Percentiles rank a stretch among this genome's conserved stretches.
phyloP scores from a whole-genome alignment of 2,797 vertebrate genomes.

The Scolopax rusticola region DNA sequence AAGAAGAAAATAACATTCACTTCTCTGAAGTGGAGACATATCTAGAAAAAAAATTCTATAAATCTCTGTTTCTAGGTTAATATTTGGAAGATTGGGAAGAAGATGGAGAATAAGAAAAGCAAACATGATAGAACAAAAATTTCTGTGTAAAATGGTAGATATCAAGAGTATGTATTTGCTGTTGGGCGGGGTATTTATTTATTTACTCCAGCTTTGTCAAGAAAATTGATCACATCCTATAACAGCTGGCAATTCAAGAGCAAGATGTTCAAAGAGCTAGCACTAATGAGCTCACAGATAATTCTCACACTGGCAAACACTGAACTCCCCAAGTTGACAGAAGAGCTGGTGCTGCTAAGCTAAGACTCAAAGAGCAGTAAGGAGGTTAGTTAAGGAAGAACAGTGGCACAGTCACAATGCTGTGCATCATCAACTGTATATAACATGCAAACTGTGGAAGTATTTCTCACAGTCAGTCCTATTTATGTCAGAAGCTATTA shows the following conservation, averaged over 20 bases:
- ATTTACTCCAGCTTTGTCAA: neutral
- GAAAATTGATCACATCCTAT: conserved; percentile 7
- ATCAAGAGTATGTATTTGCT: neutral
- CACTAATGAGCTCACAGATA: conserved; percentile 28
- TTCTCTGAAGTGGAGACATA: neutral
- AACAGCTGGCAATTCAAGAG: conserved; percentile 27
- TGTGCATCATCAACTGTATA: neutral
- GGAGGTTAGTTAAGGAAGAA: conserved; percentile 18
- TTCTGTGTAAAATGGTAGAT: neutral
- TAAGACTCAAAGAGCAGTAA: neutral
- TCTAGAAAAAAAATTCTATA: neutral
- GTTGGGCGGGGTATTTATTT: neutral
- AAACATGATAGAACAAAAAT: neutral
- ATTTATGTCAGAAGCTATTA: conserved; percentile 54
- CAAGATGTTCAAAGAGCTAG: conserved; percentile 12
- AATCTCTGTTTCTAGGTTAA: neutral
- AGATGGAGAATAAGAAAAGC: neutral
- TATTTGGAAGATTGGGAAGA: neutral
- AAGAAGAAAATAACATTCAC: neutral
- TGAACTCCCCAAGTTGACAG: neutral
- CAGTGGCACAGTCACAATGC: neutral
- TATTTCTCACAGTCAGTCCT: conserved; percentile 30
- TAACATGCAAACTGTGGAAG: neutral
- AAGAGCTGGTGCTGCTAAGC: neutral
- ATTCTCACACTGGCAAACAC: neutral